Base-by-base conservation (phyloP, 1,140 invertebrate genomes). In the Megathymus violae region DNA sequence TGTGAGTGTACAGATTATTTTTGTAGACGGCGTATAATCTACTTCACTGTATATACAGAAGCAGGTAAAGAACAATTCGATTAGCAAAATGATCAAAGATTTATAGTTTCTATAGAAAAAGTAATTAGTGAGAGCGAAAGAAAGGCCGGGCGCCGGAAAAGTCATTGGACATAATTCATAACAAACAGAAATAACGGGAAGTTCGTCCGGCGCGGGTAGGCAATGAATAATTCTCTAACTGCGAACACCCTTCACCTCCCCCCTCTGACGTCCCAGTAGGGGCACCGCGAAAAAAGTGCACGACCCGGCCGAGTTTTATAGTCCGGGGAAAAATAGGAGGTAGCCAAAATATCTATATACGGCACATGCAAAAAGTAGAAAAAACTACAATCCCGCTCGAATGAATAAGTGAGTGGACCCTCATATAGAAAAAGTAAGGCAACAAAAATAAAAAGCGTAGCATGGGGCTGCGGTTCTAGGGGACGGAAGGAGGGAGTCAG, bases 181-280 rank as follows among this genome's bases (percentile, higher is more conserved):
- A 87, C 86, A 88, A 91, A 89, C 82, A 89, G 78, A 88, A 90
- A 88, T 89, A 89, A 89, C 85, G 82, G 81, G 82, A 88, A 88
- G 82, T 82, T 80, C 71, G 82, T 88, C 85, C 78, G 82, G 84
- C 76, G 84, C 70, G 84, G 86, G 88, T 85, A 84, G 86, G 85
- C 88, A 87, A 90, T 90, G 86, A 89, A 90, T 90, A 90, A 89
- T 90, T 90, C 85, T 80, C 84, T 84, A 87, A 87, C 83, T 84
- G 85, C 82, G 80, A 86, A 84, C 86, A 83, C 83, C 83, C 84
- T 78, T 78, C 75, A 64, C 60, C 81, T 66, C 77, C 62, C 60
- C 80, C 77, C 77, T 76, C 76, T 59, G 64, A 74, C 69, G 72
- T 63, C 74, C 75, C 73, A 74, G 71, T 74, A 77, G 72, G 78